Base-by-base conservation (phyloP, 2,113 vertebrate genomes). In the Acrocephalus kingi region DNA sequence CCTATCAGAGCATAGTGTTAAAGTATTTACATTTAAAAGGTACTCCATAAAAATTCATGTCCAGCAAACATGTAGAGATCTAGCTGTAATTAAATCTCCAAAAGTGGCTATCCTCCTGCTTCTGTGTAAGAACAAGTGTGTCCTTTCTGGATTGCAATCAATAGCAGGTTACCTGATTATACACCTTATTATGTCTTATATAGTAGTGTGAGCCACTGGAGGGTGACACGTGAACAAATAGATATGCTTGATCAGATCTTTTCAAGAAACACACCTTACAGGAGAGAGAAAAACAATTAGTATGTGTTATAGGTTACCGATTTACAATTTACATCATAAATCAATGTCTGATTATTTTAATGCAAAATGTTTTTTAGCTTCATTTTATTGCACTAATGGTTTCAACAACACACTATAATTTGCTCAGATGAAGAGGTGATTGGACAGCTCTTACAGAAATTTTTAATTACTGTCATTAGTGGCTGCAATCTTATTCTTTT, bases 381-480 rank as follows among this genome's bases (percentile, higher is more conserved):
- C 68, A 84, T 90, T 94, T 96, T 95, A 78, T 83, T 90, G 85
- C 76, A 81, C 52, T 92, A 84, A 81, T 37, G 9, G 64, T 92
- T 95, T 93, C 89, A 95, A 46, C 94, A 96, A 94, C 80, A 95
- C 83, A 68, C 96, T 96, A 28, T 96, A 95, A 96, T 96, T 96
- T 97, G 58, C 76, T 92, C 37, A 84, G 88, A 94, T 93, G 88
- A 89, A 92, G 88, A 96, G 94, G 92, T 94, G 95, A 96, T 93
- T 96, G 96, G 94, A 93, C 93, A 96, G 90, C 93, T 92, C 83
- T 94, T 94, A 88, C 33, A 92, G 79, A 94, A 96, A 95, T 96
- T 96, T 95, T 96, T 96, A 97, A 96, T 96, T 96, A 95, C 86
- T 74, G 79, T 94, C 92, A 94, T 95, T 94, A 96, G 92, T 90